phyloP scores from a whole-genome alignment of 2,113 vertebrate species.

The Rattus norvegicus region GRCr8 NC_086030.1:46230001-46230500 shows the following conservation, averaged over 20 bases:
- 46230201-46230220: constrained; percentile 50
- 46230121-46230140: constrained; percentile 84
- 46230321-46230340: neutral
- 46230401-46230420: constrained; percentile 4
- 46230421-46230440: neutral
- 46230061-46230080: constrained; percentile 71
- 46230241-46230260: neutral
- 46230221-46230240: neutral
- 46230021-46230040: constrained; percentile 60
- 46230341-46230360: neutral
- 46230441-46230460: neutral
- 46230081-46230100: constrained; percentile 79
- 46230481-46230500: neutral
- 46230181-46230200: constrained; percentile 67
- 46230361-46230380: neutral
- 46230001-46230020: constrained; percentile 51
- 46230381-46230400: neutral
- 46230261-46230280: neutral
- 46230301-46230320: neutral
- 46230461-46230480: neutral
- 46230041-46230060: constrained; percentile 66
- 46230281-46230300: constrained; percentile 32
- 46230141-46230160: constrained; percentile 74
- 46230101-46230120: constrained; percentile 77
- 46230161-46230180: constrained; percentile 67